phyloP scores from a whole-genome alignment of 2,888 invertebrate species.

The Lochmaea crataegi region DNA sequence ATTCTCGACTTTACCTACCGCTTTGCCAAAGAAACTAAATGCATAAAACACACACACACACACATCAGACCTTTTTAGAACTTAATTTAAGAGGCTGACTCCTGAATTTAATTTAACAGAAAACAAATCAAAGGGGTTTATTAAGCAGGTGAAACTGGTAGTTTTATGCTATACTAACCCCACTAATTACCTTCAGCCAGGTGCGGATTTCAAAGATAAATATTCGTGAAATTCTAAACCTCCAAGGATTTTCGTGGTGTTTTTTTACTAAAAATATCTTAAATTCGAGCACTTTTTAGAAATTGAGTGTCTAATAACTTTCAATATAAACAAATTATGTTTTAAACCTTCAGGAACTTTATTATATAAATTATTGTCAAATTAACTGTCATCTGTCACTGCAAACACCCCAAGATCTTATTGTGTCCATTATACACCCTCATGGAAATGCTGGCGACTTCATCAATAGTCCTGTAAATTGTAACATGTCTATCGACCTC shows the following conservation, averaged over 20 bases:
- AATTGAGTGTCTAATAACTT: too few relatives aligned
- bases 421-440: too few relatives aligned
- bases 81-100: constrained; percentile 21
- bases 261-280: not conserved
- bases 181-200: constrained; percentile 17
- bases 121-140: constrained; percentile 28
- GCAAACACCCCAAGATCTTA: too few relatives aligned
- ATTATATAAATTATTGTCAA: too few relatives aligned
- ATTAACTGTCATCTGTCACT: too few relatives aligned
- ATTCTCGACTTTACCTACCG: constrained; percentile 17
- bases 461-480: too few relatives aligned
- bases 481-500: too few relatives aligned
- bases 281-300: too few relatives aligned
- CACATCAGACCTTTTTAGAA: constrained; percentile 20
- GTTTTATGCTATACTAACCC: constrained; percentile 22
- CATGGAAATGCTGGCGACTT: too few relatives aligned
- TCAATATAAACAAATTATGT: too few relatives aligned
- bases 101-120: constrained; percentile 24
- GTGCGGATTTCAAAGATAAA: not conserved
- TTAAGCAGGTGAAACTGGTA: constrained; percentile 30
- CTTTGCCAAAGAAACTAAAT: constrained; percentile 14
- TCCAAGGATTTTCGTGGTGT: not conserved
- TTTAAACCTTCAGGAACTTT: too few relatives aligned
- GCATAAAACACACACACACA: constrained; percentile 14
- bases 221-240: not conserved